These are phyloP conservation scores for Erpornis zantholeuca DNA, from an alignment of 2,113 vertebrate genomes.

Conservation along the genomic window DNA sequence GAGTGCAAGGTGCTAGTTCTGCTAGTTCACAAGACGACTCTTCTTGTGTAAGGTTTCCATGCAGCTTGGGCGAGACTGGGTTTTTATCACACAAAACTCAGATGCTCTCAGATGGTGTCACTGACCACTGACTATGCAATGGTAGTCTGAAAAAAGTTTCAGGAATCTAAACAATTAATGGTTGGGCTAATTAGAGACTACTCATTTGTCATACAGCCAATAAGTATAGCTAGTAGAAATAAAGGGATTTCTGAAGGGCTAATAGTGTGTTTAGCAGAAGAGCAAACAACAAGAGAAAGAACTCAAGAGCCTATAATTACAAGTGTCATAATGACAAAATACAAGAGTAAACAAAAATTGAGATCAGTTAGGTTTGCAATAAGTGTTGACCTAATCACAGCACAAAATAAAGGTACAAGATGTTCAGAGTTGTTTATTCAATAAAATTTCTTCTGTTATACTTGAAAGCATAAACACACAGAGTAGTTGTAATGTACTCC, in stretches of 20 bases:
- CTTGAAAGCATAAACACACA: background rate
- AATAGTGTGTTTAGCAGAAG: conserved; percentile 3
- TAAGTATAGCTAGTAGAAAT: background rate
- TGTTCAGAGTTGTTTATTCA: background rate
- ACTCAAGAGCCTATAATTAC: conserved; percentile 15
- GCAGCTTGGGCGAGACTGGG: accelerated
- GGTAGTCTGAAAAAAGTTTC: background rate
- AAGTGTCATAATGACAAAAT: conserved; percentile 28
- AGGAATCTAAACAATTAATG: background rate
- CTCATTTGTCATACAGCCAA: background rate
- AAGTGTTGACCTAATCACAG: background rate
- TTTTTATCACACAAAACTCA: background rate
- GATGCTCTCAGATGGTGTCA: background rate
- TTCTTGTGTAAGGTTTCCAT: background rate
- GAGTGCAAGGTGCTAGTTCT: background rate
- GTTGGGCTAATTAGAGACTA: background rate
- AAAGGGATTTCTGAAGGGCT: conserved; percentile 13
- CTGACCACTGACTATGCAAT: background rate
- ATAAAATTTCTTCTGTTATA: background rate
- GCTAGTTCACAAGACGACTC: too few relatives aligned
- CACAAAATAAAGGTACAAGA: conserved; percentile 4
- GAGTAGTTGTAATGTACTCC: background rate
- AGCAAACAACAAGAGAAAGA: conserved; percentile 6
- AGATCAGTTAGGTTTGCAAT: conserved; percentile 5
- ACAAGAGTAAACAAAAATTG: conserved; percentile 39